Percentiles rank a stretch among this genome's conserved stretches.
Evolutionary conservation across 1,140 invertebrate species (phyloP).

Genomic region (Phymastichus coffea): DNA sequence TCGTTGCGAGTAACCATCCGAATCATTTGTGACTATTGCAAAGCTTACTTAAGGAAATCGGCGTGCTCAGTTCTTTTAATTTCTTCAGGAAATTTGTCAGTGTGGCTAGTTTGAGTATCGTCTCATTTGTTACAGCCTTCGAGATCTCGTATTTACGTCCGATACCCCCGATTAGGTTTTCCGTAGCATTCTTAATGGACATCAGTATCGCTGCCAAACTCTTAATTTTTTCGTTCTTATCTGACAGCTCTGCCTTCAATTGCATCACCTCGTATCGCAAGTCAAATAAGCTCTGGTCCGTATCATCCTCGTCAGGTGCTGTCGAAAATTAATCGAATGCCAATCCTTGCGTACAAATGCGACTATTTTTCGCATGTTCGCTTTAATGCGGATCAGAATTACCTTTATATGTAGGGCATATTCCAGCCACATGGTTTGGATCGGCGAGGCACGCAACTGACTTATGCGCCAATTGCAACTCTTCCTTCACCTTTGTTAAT

Average conservation of each 20-base stretch:
- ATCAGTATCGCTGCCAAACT: conserved; percentile 96
- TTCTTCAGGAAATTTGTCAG: conserved; percentile 90
- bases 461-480: too few relatives aligned
- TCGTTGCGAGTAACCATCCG: not conserved
- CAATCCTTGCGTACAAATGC: too few relatives aligned
- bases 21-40: too few relatives aligned
- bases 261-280: conserved; percentile 90
- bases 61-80: conserved; percentile 97
- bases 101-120: conserved; percentile 97
- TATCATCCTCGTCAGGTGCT: conserved; percentile 65
- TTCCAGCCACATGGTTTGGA: too few relatives aligned
- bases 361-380: too few relatives aligned
- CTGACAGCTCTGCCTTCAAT: conserved; percentile 87
- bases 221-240: conserved; percentile 97
- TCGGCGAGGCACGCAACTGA: too few relatives aligned
- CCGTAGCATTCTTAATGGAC: conserved; percentile 98
- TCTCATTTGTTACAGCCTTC: conserved; percentile 95
- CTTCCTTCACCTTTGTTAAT: too few relatives aligned
- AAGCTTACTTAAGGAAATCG: conserved; percentile 92
- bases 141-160: conserved; percentile 99
- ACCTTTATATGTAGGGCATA: conserved; percentile 56
- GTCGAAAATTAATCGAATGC: too few relatives aligned
- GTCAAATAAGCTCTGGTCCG: conserved; percentile 79
- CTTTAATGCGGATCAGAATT: too few relatives aligned
- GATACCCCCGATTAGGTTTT: conserved; percentile 94